A percentile compares a stretch with the other conserved stretches of the same genome.
phyloP scores from a whole-genome alignment of 2,113 vertebrate genomes.

The Hyperopisus bebe region DNA sequence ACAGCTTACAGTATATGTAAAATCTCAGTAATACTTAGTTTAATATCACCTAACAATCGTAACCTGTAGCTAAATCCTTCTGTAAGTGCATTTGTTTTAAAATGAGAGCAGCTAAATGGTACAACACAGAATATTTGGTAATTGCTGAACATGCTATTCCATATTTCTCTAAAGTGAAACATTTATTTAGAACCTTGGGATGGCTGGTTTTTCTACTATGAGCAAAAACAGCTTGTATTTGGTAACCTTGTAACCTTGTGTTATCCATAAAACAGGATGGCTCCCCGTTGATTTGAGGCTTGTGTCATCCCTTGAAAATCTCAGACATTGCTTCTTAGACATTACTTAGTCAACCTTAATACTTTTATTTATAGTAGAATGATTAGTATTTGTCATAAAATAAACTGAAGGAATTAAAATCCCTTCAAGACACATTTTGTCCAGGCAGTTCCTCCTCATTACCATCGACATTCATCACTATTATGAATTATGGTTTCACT shows the following conservation, averaged over 20 bases:
- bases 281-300: not conserved
- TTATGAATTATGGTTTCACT: conserved; percentile 19
- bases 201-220: not conserved
- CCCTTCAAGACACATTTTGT: not conserved
- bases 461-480: conserved; percentile 22
- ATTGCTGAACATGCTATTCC: not conserved
- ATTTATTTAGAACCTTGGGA: not conserved
- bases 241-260: not conserved
- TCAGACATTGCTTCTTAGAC: not conserved
- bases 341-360: not conserved
- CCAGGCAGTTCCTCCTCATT: conserved; percentile 12
- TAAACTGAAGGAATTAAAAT: not conserved
- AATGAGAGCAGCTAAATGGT: not conserved
- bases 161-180: not conserved
- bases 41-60: not conserved
- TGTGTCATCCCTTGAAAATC: not conserved
- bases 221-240: not conserved
- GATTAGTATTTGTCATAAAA: not conserved
- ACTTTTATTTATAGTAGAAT: not conserved
- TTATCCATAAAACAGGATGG: not conserved
- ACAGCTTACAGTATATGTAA: too few species aligned
- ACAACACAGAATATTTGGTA: not conserved
- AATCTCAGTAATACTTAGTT: not conserved
- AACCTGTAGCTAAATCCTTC: not conserved
- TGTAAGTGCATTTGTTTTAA: not conserved